Evolutionary conservation across 2,113 vertebrate genomes (phyloP), one percentile per base, ranked within the genome.

Genomic region (Lutjanus erythropterus): DNA sequence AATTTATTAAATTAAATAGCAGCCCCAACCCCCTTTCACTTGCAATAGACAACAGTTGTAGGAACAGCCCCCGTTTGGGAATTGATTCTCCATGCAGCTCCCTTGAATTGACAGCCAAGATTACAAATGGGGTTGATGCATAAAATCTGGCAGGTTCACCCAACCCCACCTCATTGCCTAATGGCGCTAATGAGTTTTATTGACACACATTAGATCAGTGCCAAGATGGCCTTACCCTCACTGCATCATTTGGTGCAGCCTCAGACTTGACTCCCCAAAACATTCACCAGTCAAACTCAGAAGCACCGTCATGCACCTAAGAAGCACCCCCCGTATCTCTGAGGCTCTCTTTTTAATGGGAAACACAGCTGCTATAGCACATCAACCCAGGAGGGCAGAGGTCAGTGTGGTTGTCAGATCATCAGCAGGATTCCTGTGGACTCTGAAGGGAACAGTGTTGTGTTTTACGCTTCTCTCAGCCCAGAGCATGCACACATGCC

Each of bases 331-430:
- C 58, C 37, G n/a, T n/a, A 50, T 18, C 46, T 81, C 73, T 8
- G 10, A 27, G 42, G 19, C 35, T 15, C 23, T 60, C 4, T 60
- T 46, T 60, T 41, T 77, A 37, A 83, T 78, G 73, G 46, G 58
- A 79, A 81, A 80, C 74, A 41, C 93, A 92, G 88, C 90, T 92
- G 91, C 65, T 76, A 0, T 49, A 71, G 35, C 27, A 25, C 71
- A 35, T 88, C 74, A 84, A 47, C 10, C n/a, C 61, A 12, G 18
- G 19, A 65, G 83, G 60, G 41, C 81, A 84, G 66, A 84, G 88
- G 85, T 89, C 83, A 39, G 15, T 0, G 44, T 39, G 79, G 52
- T 16, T 37, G 62, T 83, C 67, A 1, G 74, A 64, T 76, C 23
- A 62, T 33, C 75, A 39, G 35, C 75, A 25, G 86, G 75, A 75